Evolutionary conservation across 2,888 invertebrate genomes (phyloP).

Genomic region (Resseliella maxima): DNA sequence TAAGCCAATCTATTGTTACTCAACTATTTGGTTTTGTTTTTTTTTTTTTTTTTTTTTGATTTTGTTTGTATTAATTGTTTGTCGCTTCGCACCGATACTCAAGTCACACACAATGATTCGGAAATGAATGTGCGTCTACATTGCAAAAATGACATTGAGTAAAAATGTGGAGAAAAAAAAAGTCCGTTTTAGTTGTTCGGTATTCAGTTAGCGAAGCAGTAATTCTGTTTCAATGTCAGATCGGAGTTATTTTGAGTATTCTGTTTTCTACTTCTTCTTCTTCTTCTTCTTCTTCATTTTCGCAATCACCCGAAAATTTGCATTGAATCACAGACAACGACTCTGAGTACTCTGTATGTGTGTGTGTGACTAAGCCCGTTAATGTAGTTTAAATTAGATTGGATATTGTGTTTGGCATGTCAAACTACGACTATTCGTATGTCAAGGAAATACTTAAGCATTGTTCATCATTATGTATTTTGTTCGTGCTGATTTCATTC

Average conservation of each 20-base stretch:
- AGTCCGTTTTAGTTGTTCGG: not conserved
- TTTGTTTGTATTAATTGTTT: slow-evolving; percentile 27
- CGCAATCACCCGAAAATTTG: not conserved
- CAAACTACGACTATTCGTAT: not conserved
- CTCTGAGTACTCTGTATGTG: no score
- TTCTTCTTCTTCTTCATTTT: no score
- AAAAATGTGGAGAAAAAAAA: not conserved
- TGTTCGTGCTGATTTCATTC: slow-evolving; percentile 11
- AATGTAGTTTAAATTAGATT: slow-evolving; percentile 14
- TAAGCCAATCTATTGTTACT: slow-evolving; percentile 10
- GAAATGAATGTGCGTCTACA: slow-evolving; percentile 22
- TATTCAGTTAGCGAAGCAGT: not conserved
- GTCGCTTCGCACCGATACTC: slow-evolving; percentile 41
- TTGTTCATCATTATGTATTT: not conserved
- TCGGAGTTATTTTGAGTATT: not conserved
- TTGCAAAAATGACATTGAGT: not conserved
- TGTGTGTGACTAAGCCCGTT: no score
- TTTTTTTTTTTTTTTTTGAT: not conserved
- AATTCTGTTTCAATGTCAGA: slow-evolving; percentile 41
- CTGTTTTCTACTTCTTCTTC: no score
- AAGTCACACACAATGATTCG: not conserved
- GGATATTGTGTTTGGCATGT: not conserved
- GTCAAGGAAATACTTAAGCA: not conserved
- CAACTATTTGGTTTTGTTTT: not conserved
- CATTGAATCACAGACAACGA: not conserved